Evolutionary conservation across 2,888 invertebrate species (phyloP).

Genomic region (Dascillus cervinus): DNA sequence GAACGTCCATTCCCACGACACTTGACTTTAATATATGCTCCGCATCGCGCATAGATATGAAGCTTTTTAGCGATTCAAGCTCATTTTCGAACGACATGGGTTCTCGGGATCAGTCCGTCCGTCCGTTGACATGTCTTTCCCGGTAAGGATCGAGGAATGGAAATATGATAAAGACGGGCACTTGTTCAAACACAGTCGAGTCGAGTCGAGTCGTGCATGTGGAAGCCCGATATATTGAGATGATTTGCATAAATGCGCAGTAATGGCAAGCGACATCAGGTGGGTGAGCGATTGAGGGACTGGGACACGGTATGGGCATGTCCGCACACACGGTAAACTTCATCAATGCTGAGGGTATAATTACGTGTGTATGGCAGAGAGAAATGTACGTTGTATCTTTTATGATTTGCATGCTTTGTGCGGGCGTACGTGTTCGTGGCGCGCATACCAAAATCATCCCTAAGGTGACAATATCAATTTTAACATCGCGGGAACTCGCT

Average conservation of each 20-base stretch:
- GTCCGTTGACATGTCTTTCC: no score
- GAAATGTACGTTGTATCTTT: conserved; percentile 9
- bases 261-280: conserved; percentile 37
- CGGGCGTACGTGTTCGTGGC: conserved; percentile 7
- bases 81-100: no score
- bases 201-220: no score
- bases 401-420: conserved; percentile 12
- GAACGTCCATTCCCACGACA: conserved; percentile 25
- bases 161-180: no score
- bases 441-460: conserved; percentile 11
- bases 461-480: conserved; percentile 11
- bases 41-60: conserved; percentile 10
- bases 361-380: conserved; percentile 5
- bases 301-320: conserved; percentile 40
- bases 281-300: conserved; percentile 39
- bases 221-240: conserved; percentile 28
- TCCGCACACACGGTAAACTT: conserved; percentile 23
- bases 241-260: conserved; percentile 37
- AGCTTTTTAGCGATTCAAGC: no score
- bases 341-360: conserved; percentile 7
- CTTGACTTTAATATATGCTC: conserved; percentile 20
- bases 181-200: no score
- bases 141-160: no score
- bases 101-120: no score
- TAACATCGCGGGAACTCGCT: conserved; percentile 15